Evolutionary conservation across 2,888 invertebrate species (phyloP).

Genomic region (Agrochola litura): DNA sequence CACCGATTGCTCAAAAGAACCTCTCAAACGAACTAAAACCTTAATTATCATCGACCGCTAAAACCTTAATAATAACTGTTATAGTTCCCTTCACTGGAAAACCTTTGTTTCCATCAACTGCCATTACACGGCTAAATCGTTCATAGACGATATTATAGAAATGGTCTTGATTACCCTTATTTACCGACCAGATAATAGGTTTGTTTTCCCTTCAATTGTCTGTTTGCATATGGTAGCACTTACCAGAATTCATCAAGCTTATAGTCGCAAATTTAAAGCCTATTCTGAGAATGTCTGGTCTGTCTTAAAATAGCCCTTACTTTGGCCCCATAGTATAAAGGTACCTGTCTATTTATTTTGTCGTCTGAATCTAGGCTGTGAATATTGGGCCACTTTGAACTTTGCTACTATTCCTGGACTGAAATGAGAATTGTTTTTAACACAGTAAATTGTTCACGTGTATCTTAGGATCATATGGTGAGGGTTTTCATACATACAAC

Average conservation of each 20-base stretch:
- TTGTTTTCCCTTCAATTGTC: conserved; percentile 64
- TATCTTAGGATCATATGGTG: not conserved
- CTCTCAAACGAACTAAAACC: not conserved
- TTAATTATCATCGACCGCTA: conserved; percentile 18
- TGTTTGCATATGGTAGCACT: conserved; percentile 53
- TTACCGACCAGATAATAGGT: conserved; percentile 65
- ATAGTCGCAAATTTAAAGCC: conserved; percentile 20
- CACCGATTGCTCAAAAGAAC: not conserved
- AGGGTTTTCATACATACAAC: not conserved
- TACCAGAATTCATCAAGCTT: conserved; percentile 36
- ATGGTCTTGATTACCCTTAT: conserved; percentile 70
- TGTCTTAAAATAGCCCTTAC: conserved; percentile 42
- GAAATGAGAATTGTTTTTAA: conserved; percentile 32
- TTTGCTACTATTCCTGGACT: conserved; percentile 16
- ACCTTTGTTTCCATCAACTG: conserved; percentile 35
- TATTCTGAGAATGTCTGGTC: conserved; percentile 49
- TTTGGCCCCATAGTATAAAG: not conserved
- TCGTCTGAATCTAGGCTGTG: conserved; percentile 18
- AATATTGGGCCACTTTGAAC: conserved; percentile 34
- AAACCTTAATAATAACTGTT: conserved; percentile 33
- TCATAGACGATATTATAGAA: conserved; percentile 64
- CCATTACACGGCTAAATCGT: conserved; percentile 53
- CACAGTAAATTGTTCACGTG: conserved; percentile 4
- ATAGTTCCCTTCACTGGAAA: conserved; percentile 28
- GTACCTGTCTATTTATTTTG: conserved; percentile 7